Evolutionary conservation across 1,140 invertebrate species (phyloP).

Genomic region (Rhagoletis zephyria): DNA sequence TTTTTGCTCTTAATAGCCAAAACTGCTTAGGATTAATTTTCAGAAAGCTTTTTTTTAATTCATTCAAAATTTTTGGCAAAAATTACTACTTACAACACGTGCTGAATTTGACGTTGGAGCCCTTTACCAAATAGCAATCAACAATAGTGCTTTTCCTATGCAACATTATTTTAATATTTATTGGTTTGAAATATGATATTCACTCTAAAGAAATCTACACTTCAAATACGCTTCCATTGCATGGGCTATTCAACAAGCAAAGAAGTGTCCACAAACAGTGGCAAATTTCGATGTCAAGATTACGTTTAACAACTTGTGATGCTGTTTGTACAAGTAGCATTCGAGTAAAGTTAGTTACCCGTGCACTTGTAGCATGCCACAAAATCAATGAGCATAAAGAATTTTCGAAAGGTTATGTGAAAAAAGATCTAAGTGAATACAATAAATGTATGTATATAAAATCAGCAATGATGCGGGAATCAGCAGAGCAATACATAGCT

Average conservation of each 20-base stretch:
- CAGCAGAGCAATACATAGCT: neutral
- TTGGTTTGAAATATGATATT: neutral
- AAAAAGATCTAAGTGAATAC: neutral
- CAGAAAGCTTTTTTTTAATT: no score
- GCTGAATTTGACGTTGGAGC: no score
- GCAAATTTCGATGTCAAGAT: slow-evolving; percentile 25
- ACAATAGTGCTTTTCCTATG: neutral
- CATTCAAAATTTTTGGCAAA: no score
- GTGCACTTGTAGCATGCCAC: neutral
- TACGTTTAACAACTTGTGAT: neutral
- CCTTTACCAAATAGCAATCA: no score
- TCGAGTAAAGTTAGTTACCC: neutral
- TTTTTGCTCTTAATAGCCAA: no score
- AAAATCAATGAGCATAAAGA: slow-evolving; percentile 50
- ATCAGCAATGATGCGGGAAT: neutral
- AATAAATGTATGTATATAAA: neutral
- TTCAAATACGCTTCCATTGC: no score
- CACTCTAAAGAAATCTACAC: neutral
- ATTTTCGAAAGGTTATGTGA: slow-evolving; percentile 17
- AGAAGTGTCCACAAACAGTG: neutral
- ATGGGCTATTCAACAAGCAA: neutral
- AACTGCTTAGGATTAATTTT: no score
- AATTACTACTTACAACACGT: no score
- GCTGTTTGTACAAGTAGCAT: neutral
- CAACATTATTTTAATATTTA: neutral